Evolutionary conservation across 2,113 vertebrate species (phyloP).

Genomic region (Electrona antarctica): DNA sequence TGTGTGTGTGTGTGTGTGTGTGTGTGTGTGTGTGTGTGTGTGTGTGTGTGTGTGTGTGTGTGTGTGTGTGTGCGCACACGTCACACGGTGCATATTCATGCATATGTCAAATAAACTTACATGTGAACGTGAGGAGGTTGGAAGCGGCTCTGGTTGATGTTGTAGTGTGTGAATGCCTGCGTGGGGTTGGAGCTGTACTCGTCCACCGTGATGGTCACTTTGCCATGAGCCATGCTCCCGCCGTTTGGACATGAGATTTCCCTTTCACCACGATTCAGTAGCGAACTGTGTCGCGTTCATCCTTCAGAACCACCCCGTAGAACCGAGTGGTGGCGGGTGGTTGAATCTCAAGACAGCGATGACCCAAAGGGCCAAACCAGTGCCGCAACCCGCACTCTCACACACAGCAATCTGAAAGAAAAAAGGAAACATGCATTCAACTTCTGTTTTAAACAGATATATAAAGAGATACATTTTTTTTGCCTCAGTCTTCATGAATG

Average conservation of each 20-base stretch:
- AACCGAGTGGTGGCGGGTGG: constrained; percentile 41
- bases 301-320: constrained; percentile 78
- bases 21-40: not conserved
- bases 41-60: constrained; percentile 1
- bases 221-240: constrained; percentile 98
- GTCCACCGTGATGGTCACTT: constrained; percentile 96
- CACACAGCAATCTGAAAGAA: constrained; percentile 66
- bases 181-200: constrained; percentile 99
- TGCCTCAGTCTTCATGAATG: not conserved
- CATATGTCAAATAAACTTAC: constrained; percentile 80
- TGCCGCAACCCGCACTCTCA: constrained; percentile 34
- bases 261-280: constrained; percentile 88
- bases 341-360: constrained; percentile 73
- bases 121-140: constrained; percentile 98
- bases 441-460: constrained; percentile 21
- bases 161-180: constrained; percentile 98
- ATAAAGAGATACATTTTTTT: not conserved
- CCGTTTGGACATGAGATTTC: constrained; percentile 87
- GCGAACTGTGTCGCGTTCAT: constrained; percentile 81
- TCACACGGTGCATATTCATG: no score
- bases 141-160: constrained; percentile 99
- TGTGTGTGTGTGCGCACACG: not conserved
- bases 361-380: constrained; percentile 53
- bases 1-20: not conserved
- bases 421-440: constrained; percentile 13